Conservation (phyloP, 1,140 invertebrate genomes). For the Rhyzopertha dominica region DNA sequence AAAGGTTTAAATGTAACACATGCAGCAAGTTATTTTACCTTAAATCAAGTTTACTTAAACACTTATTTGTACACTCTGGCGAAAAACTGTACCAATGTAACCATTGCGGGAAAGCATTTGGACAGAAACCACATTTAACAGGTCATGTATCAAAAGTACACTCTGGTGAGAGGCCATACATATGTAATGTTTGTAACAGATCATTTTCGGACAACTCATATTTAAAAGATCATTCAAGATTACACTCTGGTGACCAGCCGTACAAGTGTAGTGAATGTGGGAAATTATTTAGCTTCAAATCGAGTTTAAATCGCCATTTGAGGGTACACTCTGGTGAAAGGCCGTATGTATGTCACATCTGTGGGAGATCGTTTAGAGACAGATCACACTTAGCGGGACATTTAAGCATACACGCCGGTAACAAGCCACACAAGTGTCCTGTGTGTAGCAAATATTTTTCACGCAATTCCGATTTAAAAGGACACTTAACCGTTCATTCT, state of each 20-base stretch:
- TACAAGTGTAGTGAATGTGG: conserved; percentile 48
- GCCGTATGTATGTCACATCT: conserved; percentile 55
- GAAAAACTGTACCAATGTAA: conserved; percentile 74
- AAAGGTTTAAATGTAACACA: conserved; percentile 37
- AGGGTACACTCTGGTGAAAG: conserved; percentile 50
- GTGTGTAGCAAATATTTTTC: too few relatives aligned
- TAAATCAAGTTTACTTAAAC: conserved; percentile 67
- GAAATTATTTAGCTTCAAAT: conserved; percentile 45
- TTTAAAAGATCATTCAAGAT: conserved; percentile 29
- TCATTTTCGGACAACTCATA: too few relatives aligned
- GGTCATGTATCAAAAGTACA: conserved; percentile 61
- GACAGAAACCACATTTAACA: conserved; percentile 50
- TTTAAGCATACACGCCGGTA: too few relatives aligned
- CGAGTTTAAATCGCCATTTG: conserved; percentile 31
- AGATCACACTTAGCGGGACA: too few relatives aligned
- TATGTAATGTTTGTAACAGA: conserved; percentile 57
- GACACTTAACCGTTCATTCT: too few relatives aligned
- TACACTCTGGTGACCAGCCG: conserved; percentile 39
- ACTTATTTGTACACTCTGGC: conserved; percentile 65
- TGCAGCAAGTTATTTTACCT: conserved; percentile 55
- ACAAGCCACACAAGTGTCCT: too few relatives aligned
- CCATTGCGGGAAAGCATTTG: conserved; percentile 67
- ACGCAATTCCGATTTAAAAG: too few relatives aligned
- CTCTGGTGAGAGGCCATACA: conserved; percentile 63
- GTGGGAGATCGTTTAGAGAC: conserved; percentile 53